Evolutionary conservation across 92 coral and sea anemone species (phyloP), one percentile per base, ranked within the genome.

Genomic region (Metridium senile): DNA sequence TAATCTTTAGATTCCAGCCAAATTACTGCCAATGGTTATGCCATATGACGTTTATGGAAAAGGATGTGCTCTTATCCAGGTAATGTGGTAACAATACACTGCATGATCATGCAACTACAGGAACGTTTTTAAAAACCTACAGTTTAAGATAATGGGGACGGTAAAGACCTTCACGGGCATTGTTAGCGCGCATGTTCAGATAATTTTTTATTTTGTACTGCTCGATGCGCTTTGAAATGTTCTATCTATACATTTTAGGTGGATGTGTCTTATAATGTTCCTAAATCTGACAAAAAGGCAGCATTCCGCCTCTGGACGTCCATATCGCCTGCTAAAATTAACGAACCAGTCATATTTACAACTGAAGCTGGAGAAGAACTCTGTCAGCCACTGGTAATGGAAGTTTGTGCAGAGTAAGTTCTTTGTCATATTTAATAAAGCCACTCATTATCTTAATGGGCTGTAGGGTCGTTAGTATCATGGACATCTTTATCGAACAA

Each of bases 31-130:
- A 25, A 77, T 76, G 57, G 64, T 54, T 9, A 51, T 93, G 54
- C 73, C 75, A 22, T 39, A 90, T 13, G 65, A 80, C 31, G 98
- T 74, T 11, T 32, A 35, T 11, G 98, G 98, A 9, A 65, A 61
- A 17, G 98, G 98, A 0, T 93, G 98, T 82, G 98, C 98, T 21
- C 67, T 93, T 46, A 62, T 93, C 63, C 98, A 93, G 92, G 98
- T 90, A 72, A 52, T 4, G 17, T 31, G 22, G 26, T 9, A 9
- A 39, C 32, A 0, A 8, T 13, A 4, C 8, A 39, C 49, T 39
- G 49, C 1, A 22, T 26, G 31, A 39, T 39, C 13, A 13, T 4
- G 49, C 13, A 13, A 39, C 49, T 39, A 39, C 13, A 4, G 6
- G 49, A 39, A 4, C 49, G 49, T 39, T 39, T 39, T n/a, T n/a